These are phyloP conservation scores for Nylanderia fulva DNA, from an alignment of 1,140 invertebrate genomes.

Conservation along the genomic window DNA sequence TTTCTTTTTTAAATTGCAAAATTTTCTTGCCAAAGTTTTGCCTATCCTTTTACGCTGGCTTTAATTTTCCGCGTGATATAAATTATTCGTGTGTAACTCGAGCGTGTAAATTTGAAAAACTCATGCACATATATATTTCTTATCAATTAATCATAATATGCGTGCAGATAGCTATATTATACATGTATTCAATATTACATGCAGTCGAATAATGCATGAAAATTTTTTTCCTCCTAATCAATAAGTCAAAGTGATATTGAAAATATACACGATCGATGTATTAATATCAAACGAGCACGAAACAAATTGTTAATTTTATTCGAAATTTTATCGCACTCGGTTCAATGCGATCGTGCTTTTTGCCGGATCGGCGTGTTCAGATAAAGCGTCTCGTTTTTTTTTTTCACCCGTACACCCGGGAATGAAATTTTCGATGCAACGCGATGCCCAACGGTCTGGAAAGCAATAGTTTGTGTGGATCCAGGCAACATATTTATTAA, in stretches of 20 bases:
- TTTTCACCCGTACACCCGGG: not conserved
- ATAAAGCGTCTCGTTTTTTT: slow-evolving; percentile 10
- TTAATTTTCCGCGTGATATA: not conserved
- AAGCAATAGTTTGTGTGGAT: not conserved
- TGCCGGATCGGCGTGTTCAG: not conserved
- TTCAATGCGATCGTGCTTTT: slow-evolving; percentile 26
- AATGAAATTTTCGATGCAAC: slow-evolving; percentile 29
- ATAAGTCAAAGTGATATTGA: not conserved
- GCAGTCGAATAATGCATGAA: not conserved
- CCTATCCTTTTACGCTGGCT: not conserved
- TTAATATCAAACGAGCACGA: not conserved
- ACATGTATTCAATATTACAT: too few species aligned
- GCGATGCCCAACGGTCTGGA: not conserved
- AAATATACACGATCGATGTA: not conserved
- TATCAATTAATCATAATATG: not conserved
- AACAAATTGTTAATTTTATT: slow-evolving; percentile 28
- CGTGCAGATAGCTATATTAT: not conserved
- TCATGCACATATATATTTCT: too few species aligned
- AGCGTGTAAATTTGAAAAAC: not conserved
- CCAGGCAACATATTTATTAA: not conserved
- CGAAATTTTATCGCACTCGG: not conserved
- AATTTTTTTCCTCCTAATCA: not conserved
- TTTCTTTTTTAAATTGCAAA: too few species aligned
- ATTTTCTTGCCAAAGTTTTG: not conserved
- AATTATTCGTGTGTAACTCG: not conserved